These are phyloP conservation scores for Drosophila obscura DNA, from an alignment of 1,140 invertebrate genomes.

Conservation along the genomic window DNA sequence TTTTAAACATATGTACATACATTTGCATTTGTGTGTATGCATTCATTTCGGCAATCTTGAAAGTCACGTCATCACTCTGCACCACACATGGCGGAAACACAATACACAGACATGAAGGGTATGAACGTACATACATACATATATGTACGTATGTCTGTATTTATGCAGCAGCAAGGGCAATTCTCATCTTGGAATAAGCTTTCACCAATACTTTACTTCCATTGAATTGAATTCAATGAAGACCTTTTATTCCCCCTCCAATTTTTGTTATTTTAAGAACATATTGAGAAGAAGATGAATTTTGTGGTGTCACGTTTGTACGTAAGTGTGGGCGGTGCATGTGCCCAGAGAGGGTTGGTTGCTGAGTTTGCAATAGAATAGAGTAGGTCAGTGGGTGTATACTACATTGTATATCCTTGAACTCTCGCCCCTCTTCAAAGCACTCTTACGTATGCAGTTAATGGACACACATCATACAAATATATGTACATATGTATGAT, in stretches of 20 bases:
- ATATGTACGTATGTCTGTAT: not conserved
- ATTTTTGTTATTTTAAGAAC: not conserved
- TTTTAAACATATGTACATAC: too few species aligned
- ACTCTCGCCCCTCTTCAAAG: not conserved
- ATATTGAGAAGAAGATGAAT: not conserved
- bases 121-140: too few species aligned
- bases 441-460: constrained; percentile 12
- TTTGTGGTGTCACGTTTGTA: not conserved
- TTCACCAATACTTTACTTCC: constrained; percentile 20
- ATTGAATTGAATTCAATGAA: constrained; percentile 24
- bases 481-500: too few species aligned
- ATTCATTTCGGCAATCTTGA: not conserved
- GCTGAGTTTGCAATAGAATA: constrained; percentile 1
- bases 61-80: constrained; percentile 42
- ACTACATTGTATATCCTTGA: constrained; percentile 33
- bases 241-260: not conserved
- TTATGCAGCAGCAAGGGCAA: not conserved
- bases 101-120: not conserved
- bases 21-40: not conserved
- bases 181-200: not conserved
- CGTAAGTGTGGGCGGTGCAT: constrained; percentile 6
- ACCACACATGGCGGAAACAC: constrained; percentile 34
- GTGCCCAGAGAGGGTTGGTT: not conserved
- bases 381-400: constrained; percentile 52
- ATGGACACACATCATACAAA: too few species aligned